These are phyloP conservation scores for Aphaenogaster rudis DNA, from an alignment of 1,140 invertebrate species.

Conservation along the genomic window DNA sequence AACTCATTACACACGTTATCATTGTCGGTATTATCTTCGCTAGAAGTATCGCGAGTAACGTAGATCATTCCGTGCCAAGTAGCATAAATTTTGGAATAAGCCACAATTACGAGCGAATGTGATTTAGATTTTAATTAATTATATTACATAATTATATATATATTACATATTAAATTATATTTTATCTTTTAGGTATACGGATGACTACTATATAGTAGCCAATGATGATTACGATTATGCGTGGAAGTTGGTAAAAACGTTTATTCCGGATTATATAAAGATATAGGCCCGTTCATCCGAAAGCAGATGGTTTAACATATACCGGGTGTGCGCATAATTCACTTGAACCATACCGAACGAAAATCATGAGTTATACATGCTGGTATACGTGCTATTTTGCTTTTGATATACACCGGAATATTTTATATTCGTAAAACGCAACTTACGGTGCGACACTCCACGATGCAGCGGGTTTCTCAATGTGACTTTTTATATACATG, in stretches of 20 bases:
- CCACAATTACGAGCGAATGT: conserved; percentile 48
- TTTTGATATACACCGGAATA: conserved; percentile 83
- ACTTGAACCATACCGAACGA: conserved; percentile 5
- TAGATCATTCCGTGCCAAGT: conserved; percentile 51
- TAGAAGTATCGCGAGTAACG: conserved; percentile 33
- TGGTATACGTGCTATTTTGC: conserved; percentile 73
- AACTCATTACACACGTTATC: neutral
- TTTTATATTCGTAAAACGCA: conserved; percentile 81
- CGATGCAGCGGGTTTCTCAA: conserved; percentile 59
- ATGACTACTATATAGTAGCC: conserved; percentile 22
- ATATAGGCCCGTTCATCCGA: conserved; percentile 28
- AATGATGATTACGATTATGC: conserved; percentile 45
- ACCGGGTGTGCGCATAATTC: conserved; percentile 32
- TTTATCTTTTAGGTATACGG: conserved; percentile 64
- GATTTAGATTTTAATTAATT: conserved; percentile 65
- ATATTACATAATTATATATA: conserved; percentile 59
- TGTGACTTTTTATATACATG: conserved; percentile 70
- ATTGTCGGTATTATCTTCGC: conserved; percentile 37
- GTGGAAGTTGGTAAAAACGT: conserved; percentile 28
- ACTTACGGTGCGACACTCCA: conserved; percentile 73
- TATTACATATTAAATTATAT: conserved; percentile 65
- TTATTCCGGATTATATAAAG: conserved; percentile 43
- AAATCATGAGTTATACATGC: conserved; percentile 39
- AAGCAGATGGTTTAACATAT: conserved; percentile 17
- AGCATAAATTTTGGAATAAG: conserved; percentile 49